Evolutionary conservation across 2,888 invertebrate genomes (phyloP), one percentile per base, ranked within the genome.

Genomic region (Calameuta pallipes): DNA sequence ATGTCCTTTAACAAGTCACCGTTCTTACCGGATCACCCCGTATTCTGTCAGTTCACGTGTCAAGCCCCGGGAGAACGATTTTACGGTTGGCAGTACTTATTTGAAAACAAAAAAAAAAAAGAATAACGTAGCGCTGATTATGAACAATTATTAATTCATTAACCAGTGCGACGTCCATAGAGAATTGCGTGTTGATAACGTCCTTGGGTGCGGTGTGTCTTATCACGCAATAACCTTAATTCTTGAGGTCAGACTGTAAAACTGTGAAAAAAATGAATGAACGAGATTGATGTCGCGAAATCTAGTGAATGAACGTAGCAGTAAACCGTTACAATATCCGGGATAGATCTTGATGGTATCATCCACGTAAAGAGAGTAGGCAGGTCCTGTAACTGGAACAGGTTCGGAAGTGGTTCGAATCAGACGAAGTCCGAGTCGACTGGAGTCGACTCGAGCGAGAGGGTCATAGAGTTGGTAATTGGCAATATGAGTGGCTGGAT

Each of bases 401-500:
- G 85, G 82, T 84, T 88, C 75, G 37, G 84, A 84, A 88, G 87
- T 87, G 85, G 85, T 78, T 78, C 85, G 88, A 87, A 88, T 89
- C 86, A 87, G 87, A 86, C 87, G 83, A 89, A 90, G 89, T 89
- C 89, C 84, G 85, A 86, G 81, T 77, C 76, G 73, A 73, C 73
- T 36, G 78, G 34, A 37, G 76, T 69, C 41, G 73, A 78, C 68
- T 12, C 69, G 85, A 88, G 87, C 82, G 88, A 88, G 90, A 90
- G 88, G 88, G 87, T 89, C 89, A 89, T 85, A 83, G 90, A 91
- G 91, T 91, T 90, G 89, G 91, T 91, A 91, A 91, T 91, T 91
- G 91, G 91, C 91, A 91, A 91, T 91, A 91, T 90, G 91, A 91
- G 91, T 90, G 90, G 90, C 89, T 89, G 89, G 88, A 89, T 88